These are phyloP conservation scores for Nebria brevicollis DNA, from an alignment of 2,888 invertebrate species.

Conservation along the genomic window DNA sequence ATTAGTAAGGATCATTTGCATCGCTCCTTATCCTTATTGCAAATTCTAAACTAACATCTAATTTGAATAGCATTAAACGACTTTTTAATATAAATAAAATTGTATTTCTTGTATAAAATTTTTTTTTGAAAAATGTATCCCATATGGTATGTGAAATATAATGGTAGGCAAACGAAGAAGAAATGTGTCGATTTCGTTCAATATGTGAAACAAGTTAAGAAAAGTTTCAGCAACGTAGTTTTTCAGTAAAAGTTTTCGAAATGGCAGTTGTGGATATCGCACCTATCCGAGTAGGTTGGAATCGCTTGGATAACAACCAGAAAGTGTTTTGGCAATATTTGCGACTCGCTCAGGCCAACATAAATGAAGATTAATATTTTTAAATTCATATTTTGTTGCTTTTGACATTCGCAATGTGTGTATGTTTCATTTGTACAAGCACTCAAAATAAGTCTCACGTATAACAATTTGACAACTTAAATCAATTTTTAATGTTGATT, in stretches of 20 bases:
- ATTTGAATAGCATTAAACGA: too few species aligned
- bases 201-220: neutral
- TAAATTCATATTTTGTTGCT: constrained; percentile 25
- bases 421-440: neutral
- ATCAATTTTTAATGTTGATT: neutral
- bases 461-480: neutral
- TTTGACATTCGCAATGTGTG: neutral
- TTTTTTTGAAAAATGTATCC: too few species aligned
- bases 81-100: too few species aligned
- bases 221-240: neutral
- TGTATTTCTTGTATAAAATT: too few species aligned
- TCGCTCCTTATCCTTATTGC: too few species aligned
- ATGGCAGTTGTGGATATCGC: neutral
- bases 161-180: too few species aligned
- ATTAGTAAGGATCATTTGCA: too few species aligned
- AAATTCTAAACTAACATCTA: too few species aligned
- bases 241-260: neutral
- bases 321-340: constrained; percentile 29
- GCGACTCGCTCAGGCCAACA: constrained; percentile 23
- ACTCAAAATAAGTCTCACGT: neutral
- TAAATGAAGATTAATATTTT: constrained; percentile 38
- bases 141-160: too few species aligned
- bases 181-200: neutral
- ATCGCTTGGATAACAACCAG: constrained; percentile 7
- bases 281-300: neutral